Evolutionary conservation across 1,140 invertebrate species (phyloP).

Genomic region (Drosophila pallidifrons): DNA sequence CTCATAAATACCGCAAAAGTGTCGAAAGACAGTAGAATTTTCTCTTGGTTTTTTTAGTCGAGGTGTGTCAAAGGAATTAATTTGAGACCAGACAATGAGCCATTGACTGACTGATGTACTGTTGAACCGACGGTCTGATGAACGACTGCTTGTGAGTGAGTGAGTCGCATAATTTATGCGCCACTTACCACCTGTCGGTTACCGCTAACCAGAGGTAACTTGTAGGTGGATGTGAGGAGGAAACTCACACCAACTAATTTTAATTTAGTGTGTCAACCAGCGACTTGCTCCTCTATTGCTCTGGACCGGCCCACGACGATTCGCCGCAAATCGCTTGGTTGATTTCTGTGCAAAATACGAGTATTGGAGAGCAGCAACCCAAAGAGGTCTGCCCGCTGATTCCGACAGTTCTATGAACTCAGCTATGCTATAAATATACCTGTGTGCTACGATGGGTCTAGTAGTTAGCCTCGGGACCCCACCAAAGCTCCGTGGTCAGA

Average conservation of each 20-base stretch:
- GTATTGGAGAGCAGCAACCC: slow-evolving; percentile 1
- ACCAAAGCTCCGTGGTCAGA: background rate
- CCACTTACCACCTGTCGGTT: slow-evolving; percentile 47
- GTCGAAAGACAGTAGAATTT: slow-evolving; percentile 44
- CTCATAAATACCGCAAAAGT: slow-evolving; percentile 39
- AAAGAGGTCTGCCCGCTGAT: slow-evolving; percentile 20
- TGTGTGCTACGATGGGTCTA: background rate
- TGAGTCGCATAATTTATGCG: slow-evolving; percentile 55
- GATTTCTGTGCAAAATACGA: slow-evolving; percentile 35
- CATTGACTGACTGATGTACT: slow-evolving; percentile 31
- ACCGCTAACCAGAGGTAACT: slow-evolving; percentile 18
- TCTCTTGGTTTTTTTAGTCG: slow-evolving; percentile 23
- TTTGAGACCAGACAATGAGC: slow-evolving; percentile 50
- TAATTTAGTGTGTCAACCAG: slow-evolving; percentile 49
- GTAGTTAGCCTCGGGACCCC: background rate
- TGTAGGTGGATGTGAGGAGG: background rate
- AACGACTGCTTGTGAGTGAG: slow-evolving; percentile 23
- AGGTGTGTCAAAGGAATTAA: slow-evolving; percentile 48
- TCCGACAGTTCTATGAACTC: slow-evolving; percentile 25
- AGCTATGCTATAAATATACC: slow-evolving; percentile 33
- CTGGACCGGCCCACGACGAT: slow-evolving; percentile 2
- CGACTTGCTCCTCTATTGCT: slow-evolving; percentile 4
- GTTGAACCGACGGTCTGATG: background rate
- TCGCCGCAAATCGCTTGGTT: slow-evolving; percentile 19
- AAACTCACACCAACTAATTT: slow-evolving; percentile 18